A percentile compares a stretch with the other conserved stretches of the same genome.
Evolutionary conservation across 2,888 invertebrate species (phyloP).

Genomic region (Synanthedon myopaeformis): DNA sequence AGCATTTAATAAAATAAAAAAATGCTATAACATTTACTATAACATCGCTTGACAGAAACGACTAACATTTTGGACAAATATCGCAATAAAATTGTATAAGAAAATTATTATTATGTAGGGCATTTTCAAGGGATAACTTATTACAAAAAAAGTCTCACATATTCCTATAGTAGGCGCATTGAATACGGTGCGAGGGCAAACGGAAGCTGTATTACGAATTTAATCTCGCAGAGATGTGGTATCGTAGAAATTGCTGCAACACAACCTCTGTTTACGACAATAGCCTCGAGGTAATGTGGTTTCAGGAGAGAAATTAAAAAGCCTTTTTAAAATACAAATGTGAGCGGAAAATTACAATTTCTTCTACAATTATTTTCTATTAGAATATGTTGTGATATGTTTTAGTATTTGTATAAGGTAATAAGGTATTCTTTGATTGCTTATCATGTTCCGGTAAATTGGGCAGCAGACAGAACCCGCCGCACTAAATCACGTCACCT

Average conservation of each 20-base stretch:
- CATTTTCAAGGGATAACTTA: not conserved
- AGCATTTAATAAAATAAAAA: no score
- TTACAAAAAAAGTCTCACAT: slow-evolving; percentile 7
- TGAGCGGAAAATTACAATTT: not conserved
- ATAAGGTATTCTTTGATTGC: no score
- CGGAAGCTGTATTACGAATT: slow-evolving; percentile 60
- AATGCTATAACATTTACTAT: no score
- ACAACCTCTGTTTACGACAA: slow-evolving; percentile 52
- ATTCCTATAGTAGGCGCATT: slow-evolving; percentile 40
- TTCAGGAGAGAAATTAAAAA: not conserved
- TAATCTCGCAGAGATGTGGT: slow-evolving; percentile 66
- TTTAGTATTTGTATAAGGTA: no score
- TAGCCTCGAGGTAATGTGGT: slow-evolving; percentile 1
- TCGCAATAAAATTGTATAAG: no score
- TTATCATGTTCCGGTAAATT: no score
- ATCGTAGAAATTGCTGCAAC: slow-evolving; percentile 57
- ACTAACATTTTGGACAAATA: no score
- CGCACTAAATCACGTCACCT: no score
- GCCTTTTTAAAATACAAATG: not conserved
- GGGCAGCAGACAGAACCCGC: no score
- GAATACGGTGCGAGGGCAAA: slow-evolving; percentile 47
- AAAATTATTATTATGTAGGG: not conserved
- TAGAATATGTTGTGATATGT: no score
- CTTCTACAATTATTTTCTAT: no score
- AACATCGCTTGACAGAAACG: no score